Evolutionary conservation across 2,113 vertebrate genomes (phyloP).

Genomic region (Castor canadensis): DNA sequence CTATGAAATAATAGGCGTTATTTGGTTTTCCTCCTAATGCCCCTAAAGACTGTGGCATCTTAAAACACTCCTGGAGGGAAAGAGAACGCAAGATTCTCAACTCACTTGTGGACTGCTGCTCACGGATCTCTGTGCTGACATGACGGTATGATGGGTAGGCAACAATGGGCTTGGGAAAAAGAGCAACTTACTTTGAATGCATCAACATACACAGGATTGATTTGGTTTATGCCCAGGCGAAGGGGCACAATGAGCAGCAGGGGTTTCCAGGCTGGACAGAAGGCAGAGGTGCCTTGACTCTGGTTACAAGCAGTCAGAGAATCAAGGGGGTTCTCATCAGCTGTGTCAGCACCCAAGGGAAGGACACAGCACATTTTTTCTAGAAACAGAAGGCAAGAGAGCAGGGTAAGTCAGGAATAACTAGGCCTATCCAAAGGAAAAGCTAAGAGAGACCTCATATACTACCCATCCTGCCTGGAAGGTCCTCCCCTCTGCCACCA

Average conservation of each 20-base stretch:
- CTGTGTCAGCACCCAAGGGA: slow-evolving; percentile 63
- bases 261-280: slow-evolving; percentile 86
- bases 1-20: slow-evolving; percentile 95
- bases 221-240: slow-evolving; percentile 91
- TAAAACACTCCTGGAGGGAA: slow-evolving; percentile 92
- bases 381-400: slow-evolving; percentile 70
- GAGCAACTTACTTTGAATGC: slow-evolving; percentile 87
- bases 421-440: neutral
- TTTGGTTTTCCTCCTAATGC: slow-evolving; percentile 94
- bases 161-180: neutral
- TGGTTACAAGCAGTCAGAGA: slow-evolving; percentile 72
- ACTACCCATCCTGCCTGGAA: neutral
- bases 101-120: slow-evolving; percentile 64
- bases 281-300: slow-evolving; percentile 69
- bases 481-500: neutral
- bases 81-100: slow-evolving; percentile 75
- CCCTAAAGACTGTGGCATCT: slow-evolving; percentile 94
- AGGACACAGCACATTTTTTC: slow-evolving; percentile 89
- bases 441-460: neutral
- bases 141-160: slow-evolving; percentile 60
- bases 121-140: slow-evolving; percentile 64
- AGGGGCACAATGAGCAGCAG: slow-evolving; percentile 92
- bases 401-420: neutral
- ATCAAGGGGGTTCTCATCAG: slow-evolving; percentile 47
- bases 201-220: slow-evolving; percentile 91